These are phyloP conservation scores for Pteromalus puparum DNA, from an alignment of 1,140 invertebrate genomes.

Conservation along the genomic window DNA sequence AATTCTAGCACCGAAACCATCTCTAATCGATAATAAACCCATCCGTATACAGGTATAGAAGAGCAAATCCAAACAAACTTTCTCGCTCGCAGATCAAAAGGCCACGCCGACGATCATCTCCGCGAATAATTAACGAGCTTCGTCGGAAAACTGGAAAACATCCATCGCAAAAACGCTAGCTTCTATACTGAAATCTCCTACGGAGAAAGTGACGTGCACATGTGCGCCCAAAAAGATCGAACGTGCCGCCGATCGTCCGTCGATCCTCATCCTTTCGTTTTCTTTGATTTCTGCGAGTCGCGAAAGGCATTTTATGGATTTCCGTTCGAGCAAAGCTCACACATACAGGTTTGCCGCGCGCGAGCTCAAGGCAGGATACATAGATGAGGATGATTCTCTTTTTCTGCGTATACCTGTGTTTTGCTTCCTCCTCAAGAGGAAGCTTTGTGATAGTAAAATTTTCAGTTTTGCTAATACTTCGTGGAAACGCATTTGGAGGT, in stretches of 20 bases:
- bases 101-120: neutral
- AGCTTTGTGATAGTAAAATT: too few relatives aligned
- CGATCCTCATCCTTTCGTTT: slow-evolving; percentile 8
- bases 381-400: neutral
- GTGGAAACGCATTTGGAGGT: too few relatives aligned
- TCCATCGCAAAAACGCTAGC: neutral
- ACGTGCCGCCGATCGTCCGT: neutral
- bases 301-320: slow-evolving; percentile 4
- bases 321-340: neutral
- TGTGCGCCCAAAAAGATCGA: slow-evolving; percentile 52
- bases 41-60: neutral
- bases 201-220: slow-evolving; percentile 36
- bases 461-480: too few relatives aligned
- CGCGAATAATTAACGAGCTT: slow-evolving; percentile 26
- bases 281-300: neutral
- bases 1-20: too few relatives aligned
- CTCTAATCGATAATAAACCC: neutral
- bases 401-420: too few relatives aligned
- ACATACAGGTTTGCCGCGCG: neutral
- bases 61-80: slow-evolving; percentile 2
- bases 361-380: neutral
- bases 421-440: too few relatives aligned
- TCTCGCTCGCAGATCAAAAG: neutral
- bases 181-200: neutral
- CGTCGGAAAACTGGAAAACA: neutral